These are phyloP conservation scores for Nicator chloris DNA, from an alignment of 2,113 vertebrate species.

Conservation along the genomic window DNA sequence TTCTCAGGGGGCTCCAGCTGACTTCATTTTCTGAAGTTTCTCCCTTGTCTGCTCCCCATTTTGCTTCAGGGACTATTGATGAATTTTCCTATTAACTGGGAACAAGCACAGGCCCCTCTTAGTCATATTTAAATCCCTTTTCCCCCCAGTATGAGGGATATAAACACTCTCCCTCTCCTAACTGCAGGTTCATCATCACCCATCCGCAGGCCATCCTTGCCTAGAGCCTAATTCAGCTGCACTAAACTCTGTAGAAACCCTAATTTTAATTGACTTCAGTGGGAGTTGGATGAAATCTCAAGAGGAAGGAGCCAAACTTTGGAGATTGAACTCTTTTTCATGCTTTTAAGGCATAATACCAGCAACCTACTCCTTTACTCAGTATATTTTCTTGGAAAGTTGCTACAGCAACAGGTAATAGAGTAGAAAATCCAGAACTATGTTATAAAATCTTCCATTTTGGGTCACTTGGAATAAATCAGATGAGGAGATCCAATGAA, in stretches of 20 bases:
- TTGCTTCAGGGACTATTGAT: not conserved
- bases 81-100: not conserved
- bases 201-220: not conserved
- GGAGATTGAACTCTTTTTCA: not conserved
- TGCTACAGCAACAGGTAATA: not conserved
- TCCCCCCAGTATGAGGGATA: not conserved
- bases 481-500: not conserved
- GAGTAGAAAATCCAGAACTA: not conserved
- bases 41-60: not conserved
- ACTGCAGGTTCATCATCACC: not conserved
- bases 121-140: not conserved
- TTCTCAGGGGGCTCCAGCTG: not conserved
- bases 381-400: not conserved
- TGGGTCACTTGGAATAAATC: not conserved
- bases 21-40: not conserved
- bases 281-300: not conserved
- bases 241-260: not conserved
- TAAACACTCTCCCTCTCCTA: not conserved
- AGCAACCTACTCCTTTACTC: not conserved
- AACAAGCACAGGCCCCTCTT: not conserved
- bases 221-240: not conserved
- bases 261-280: constrained; percentile 34
- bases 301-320: not conserved
- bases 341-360: not conserved
- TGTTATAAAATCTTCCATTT: not conserved